A percentile compares a stretch with the other conserved stretches of the same genome.
These are phyloP conservation scores for Atta colombica DNA, from an alignment of 1,140 invertebrate species.

Conservation along the genomic window DNA sequence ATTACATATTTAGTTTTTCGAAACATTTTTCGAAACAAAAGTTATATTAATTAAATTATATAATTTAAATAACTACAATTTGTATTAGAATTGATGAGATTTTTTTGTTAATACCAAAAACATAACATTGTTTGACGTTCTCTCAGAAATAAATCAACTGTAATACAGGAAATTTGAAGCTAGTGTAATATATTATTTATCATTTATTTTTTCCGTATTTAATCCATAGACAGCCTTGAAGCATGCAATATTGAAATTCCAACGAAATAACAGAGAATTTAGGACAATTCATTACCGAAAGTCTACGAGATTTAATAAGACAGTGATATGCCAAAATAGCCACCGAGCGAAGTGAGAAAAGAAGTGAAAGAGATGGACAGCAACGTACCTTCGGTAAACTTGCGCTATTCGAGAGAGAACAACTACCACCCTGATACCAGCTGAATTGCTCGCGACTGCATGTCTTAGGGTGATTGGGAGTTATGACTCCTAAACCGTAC, in stretches of 20 bases:
- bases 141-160: background rate
- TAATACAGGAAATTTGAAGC: background rate
- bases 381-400: background rate
- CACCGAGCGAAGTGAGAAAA: slow-evolving; percentile 29
- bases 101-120: background rate
- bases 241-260: slow-evolving; percentile 57
- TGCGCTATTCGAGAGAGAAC: slow-evolving; percentile 54
- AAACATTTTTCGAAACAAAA: background rate
- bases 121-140: background rate
- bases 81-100: slow-evolving; percentile 18
- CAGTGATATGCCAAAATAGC: slow-evolving; percentile 27
- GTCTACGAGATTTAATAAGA: slow-evolving; percentile 48
- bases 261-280: slow-evolving; percentile 44
- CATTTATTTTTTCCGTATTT: background rate
- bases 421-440: background rate
- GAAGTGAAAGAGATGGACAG: slow-evolving; percentile 18
- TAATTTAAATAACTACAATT: background rate
- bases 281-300: slow-evolving; percentile 43
- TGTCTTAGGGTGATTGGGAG: slow-evolving; percentile 86
- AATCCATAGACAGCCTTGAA: slow-evolving; percentile 14
- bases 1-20: background rate
- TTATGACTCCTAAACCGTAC: slow-evolving; percentile 86
- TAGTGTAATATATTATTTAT: background rate
- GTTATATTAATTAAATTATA: background rate
- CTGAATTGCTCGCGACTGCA: slow-evolving; percentile 80